Evolutionary conservation across 2,797 vertebrate genomes (phyloP).

Genomic region (Pangasius djambal): DNA sequence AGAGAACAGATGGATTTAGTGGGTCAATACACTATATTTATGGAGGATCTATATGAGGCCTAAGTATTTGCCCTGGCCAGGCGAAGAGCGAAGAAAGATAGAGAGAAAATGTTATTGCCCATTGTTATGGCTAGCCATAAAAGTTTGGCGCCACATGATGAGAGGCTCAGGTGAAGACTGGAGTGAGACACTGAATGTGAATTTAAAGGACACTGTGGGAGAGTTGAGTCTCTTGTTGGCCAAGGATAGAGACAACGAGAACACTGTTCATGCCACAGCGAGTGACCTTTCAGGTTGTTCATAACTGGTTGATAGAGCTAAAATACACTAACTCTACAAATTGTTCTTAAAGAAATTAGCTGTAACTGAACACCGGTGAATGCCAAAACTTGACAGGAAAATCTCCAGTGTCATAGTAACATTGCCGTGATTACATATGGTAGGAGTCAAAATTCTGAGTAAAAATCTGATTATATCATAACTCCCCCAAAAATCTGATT

Average conservation of each 20-base stretch:
- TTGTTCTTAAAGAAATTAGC: not conserved
- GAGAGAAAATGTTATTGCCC: constrained; percentile 22
- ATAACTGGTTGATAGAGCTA: not conserved
- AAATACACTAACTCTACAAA: not conserved
- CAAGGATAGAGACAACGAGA: not conserved
- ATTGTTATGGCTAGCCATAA: constrained; percentile 27
- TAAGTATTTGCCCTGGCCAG: constrained; percentile 21
- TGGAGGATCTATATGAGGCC: constrained; percentile 54
- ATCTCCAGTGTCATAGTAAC: not conserved
- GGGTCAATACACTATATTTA: constrained; percentile 62
- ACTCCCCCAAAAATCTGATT: not conserved
- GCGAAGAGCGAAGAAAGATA: not conserved
- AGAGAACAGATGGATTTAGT: constrained; percentile 56
- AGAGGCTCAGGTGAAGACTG: constrained; percentile 9
- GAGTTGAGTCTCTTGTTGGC: not conserved
- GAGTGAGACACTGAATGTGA: not conserved
- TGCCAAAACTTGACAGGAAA: not conserved
- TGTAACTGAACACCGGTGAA: not conserved
- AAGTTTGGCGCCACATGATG: constrained; percentile 25
- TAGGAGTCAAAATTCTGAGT: not conserved
- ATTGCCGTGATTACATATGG: not conserved
- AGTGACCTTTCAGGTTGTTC: not conserved
- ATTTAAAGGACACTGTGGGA: not conserved
- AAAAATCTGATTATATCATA: not conserved
- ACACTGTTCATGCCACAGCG: not conserved